Base-by-base conservation (phyloP, 2,888 invertebrate species). In the Platycheirus albimanus region DNA sequence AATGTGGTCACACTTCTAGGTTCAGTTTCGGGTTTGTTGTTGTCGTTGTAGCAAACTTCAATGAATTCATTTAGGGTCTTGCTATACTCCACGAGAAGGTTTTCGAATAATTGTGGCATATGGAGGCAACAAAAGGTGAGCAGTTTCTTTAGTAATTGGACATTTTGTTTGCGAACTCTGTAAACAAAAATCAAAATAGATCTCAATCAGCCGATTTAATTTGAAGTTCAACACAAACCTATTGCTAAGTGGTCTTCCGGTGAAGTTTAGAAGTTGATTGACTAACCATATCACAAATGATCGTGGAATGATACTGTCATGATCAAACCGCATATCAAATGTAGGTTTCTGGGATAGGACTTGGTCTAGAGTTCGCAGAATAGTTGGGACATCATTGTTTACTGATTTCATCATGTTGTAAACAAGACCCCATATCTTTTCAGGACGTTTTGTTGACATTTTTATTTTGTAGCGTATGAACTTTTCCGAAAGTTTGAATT, bases 371-470 rank as follows among this genome's bases (percentile, higher is more conserved):
- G 83, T 78, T n/a, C 45, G 13, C 0, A 83, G 45, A 56, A 83
- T 78, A 2, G 78, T 74, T 2, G 72, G 78, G 2, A 69, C 56
- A 54, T 83, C 83, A 20, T 72, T 83, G 64, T 78, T 83, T 8
- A 72, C 78, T 8, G 83, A 83, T 38, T 87, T 88, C 0, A 90
- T 88, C 51, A 90, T 80, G 58, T 86, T 88, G 76, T 89, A 90
- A 2, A 90, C 85, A 66, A 90, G 84, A 49, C 88, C 88, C 89
- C 89, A 90, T 87, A 90, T 90, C 71, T 90, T 90, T 66, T 87
- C 88, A 0, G 88, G 88, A 1, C 86, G 87, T 51, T 70, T 61
- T 8, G 70, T 86, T n/a, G 89, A 84, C 89, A 89, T 89, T 63
- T 6, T 11, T 24, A 17, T 30, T 24, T n/a, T n/a, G n/a, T n/a